Evolutionary conservation across 2,113 vertebrate genomes (phyloP).

Genomic region (Tachycineta bicolor): DNA sequence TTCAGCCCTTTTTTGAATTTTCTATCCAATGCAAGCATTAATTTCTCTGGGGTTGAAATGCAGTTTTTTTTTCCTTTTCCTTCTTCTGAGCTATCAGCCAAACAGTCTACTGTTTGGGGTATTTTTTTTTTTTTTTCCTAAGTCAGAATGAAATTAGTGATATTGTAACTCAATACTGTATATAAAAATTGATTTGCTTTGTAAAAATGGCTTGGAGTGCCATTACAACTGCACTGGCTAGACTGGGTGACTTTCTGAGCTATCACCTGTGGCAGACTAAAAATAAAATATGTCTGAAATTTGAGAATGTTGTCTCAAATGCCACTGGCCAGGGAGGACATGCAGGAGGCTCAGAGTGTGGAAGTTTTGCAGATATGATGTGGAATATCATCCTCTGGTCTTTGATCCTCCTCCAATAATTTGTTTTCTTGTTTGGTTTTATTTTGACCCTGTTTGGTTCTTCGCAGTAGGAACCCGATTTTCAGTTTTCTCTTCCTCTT

Average conservation of each 20-base stretch:
- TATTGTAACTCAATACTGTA: not conserved
- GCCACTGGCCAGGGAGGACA: not conserved
- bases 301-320: not conserved
- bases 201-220: not conserved
- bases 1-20: not conserved
- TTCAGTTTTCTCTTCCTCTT: not conserved
- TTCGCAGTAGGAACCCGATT: not conserved
- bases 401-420: not conserved
- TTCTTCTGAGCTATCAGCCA: not conserved
- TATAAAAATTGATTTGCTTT: constrained; percentile 30
- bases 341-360: not conserved
- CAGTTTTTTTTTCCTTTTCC: not conserved
- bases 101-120: not conserved
- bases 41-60: not conserved
- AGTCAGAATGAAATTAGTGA: not conserved
- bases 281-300: not conserved
- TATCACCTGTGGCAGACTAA: not conserved
- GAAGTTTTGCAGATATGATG: not conserved
- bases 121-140: not conserved
- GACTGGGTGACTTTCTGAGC: constrained; percentile 10
- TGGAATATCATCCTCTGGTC: not conserved
- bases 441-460: not conserved
- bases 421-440: not conserved
- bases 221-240: not conserved
- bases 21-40: not conserved